A percentile compares a stretch with the other conserved stretches of the same genome.
Conservation (phyloP, 2,797 vertebrate species). For the Micropoecilia bifurca region DNA sequence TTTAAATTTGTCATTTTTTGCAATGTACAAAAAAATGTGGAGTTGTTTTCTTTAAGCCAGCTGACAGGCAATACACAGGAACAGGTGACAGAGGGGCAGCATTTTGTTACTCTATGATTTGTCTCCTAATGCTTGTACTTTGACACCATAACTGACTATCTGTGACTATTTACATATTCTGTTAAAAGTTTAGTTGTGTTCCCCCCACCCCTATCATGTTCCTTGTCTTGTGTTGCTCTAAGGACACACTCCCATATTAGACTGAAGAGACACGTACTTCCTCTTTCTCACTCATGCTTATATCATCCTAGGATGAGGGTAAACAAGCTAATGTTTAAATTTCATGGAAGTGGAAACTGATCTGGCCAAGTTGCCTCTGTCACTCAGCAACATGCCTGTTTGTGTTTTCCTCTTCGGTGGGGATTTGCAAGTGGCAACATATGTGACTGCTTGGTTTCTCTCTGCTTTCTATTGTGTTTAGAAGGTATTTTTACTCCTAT, state of each 20-base stretch:
- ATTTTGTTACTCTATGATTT: neutral
- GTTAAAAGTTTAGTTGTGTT: neutral
- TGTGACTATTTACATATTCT: neutral
- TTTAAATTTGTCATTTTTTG: neutral
- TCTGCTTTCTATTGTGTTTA: slow-evolving; percentile 19
- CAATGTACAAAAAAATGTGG: neutral
- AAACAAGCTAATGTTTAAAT: slow-evolving; percentile 80
- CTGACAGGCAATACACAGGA: neutral
- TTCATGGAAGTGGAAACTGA: slow-evolving; percentile 75
- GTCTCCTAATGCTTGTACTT: neutral
- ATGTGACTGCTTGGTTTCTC: slow-evolving; percentile 35
- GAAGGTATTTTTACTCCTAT: neutral
- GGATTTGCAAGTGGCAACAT: slow-evolving; percentile 57
- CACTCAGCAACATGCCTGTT: slow-evolving; percentile 74
- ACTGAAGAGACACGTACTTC: slow-evolving; percentile 29
- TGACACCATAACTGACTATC: neutral
- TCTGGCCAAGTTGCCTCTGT: slow-evolving; percentile 62
- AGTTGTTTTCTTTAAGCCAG: neutral
- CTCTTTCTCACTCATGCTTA: slow-evolving; percentile 20
- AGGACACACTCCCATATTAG: slow-evolving; percentile 9
- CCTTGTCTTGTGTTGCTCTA: slow-evolving; percentile 21
- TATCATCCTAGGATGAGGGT: slow-evolving; percentile 60
- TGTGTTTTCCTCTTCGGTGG: slow-evolving; percentile 67
- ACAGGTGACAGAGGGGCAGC: neutral
- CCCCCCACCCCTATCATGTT: slow-evolving; percentile 17